Percentiles rank a stretch among this genome's conserved stretches.
These are phyloP conservation scores for cattle (Bos taurus) DNA, from an alignment of 2,113 vertebrate species.

Conservation along the genomic window DNA sequence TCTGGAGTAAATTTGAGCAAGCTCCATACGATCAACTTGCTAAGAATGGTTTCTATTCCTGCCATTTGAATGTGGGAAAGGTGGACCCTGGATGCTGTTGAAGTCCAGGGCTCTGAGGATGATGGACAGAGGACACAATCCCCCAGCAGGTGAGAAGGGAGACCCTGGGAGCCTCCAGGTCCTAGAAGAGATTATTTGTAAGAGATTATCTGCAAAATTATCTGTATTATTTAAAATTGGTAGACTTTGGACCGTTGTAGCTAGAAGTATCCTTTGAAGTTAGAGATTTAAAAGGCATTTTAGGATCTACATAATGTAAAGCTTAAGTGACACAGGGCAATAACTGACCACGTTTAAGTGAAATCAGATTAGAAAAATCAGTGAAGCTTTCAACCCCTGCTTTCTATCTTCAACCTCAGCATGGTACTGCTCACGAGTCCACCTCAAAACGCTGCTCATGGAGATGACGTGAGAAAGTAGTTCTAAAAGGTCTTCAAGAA, in stretches of 20 bases:
- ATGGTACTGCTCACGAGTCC: fast-evolving
- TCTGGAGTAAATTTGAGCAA: neutral
- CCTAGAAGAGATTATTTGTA: neutral
- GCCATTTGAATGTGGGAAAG: neutral
- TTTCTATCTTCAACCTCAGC: neutral
- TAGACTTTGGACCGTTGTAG: neutral
- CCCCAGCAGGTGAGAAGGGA: neutral
- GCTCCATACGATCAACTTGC: neutral
- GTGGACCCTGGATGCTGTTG: neutral
- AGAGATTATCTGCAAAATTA: neutral
- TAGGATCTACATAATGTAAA: neutral
- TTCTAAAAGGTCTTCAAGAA: neutral
- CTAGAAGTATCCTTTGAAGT: neutral
- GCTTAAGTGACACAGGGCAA: neutral
- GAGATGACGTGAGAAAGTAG: neutral
- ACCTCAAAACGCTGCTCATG: fast-evolving
- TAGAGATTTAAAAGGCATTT: neutral
- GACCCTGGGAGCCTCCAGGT: no score
- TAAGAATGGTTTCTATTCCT: neutral
- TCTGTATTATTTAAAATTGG: neutral
- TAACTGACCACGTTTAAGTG: neutral
- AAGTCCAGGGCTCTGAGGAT: neutral
- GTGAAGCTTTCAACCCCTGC: neutral
- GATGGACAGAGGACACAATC: neutral
- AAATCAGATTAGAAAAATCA: conserved; percentile 44